Evolutionary conservation across 2,113 vertebrate genomes (phyloP), one percentile per base, ranked within the genome.

Genomic region (Sinocyclocheilus anophthalmus): DNA sequence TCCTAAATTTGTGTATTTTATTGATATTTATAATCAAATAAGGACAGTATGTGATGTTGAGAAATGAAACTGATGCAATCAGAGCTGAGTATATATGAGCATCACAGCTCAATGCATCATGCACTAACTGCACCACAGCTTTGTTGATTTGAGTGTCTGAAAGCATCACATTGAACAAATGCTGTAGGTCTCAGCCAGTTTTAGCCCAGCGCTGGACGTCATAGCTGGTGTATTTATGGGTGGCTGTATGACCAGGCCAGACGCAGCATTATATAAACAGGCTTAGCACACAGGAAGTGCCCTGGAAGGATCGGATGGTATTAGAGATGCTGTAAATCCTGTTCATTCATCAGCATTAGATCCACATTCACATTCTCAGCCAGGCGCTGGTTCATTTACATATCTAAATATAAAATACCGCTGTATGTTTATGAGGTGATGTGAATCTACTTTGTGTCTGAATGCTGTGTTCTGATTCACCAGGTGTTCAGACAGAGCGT

Each of bases 241-340:
- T 50, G 3, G 50, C 53, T 57, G 65, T 6, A 14, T 65, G 72
- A 76, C 59, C 61, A 30, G 82, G 84, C 55, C 48, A 86, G 55
- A 5, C 24, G 6, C 33, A 73, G 89, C 89, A 90, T 94, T 93
- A 94, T 89, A 91, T 93, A 95, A 95, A 93, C 92, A 89, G 92
- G 93, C 91, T 95, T 93, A 94, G 69, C 89, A 90, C 88, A 91
- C 92, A 94, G 94, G 94, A 95, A 94, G 93, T 86, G 80, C 86
- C 39, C 45, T 50, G 45, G 3, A 50, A 76, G 73, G 42, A 76
- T 87, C 37, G 85, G 50, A 76, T 6, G 88, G 91, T 86, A 92
- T 94, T 94, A 94, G 90, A 87, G 85, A 91, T 80, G 88, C 92
- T 93, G 90, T 92, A 91, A 92, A 91, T 89, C 86, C 84, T 55